Base-by-base conservation (phyloP, 53 echinoderm and acorn worm genomes). In the Zoroaster sp. region DNA sequence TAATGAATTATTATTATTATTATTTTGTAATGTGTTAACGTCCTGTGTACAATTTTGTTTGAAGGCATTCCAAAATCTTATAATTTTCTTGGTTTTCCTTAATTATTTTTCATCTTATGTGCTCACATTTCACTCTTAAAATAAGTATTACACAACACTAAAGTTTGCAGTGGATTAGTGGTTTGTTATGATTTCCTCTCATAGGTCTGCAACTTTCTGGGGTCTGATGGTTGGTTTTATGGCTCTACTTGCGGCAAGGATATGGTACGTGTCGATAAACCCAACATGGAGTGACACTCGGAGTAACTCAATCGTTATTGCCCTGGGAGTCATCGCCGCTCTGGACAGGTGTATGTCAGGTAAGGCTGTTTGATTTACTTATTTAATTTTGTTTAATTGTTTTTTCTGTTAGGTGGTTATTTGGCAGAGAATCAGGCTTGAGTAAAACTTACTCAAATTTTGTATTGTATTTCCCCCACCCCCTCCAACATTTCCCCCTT, bases 251-350 rank as follows among this genome's bases (percentile, higher is more conserved):
- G 88, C 86, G 20, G 87, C 92, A 11, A 87, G 94, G 25, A 91
- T 95, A 5, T 98, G 98, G 95, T 95, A 87, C 53, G 85, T 94
- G 12, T 98, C 98, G 5, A 82, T 98, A 41, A 98, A 92, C 40
- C 98, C 98, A 30, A 72, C 92, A 0, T 98, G 98, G 98, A 92
- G 81, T 45, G 92, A 89, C 40, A 18, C 78, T 17, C 88, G 71
- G 9, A 91, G 89, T 32, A 98, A 98, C 78, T 91, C 89, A 3
- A 68, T 98, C 55, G 38, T 98, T 73, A 92, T 98, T 55, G 87
- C 94, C 33, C 69, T 98, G 15, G 98, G 98, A 38, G 86, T 93
- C 73, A 72, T 98, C 10, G 98, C 98, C 11, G 44, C 92, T 30
- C 9, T 98, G 5, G 98, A 98, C 47, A 89, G 98, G 53, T 94